Evolutionary conservation across 2,113 vertebrate species (phyloP).

Genomic region (Anolis carolinensis): DNA sequence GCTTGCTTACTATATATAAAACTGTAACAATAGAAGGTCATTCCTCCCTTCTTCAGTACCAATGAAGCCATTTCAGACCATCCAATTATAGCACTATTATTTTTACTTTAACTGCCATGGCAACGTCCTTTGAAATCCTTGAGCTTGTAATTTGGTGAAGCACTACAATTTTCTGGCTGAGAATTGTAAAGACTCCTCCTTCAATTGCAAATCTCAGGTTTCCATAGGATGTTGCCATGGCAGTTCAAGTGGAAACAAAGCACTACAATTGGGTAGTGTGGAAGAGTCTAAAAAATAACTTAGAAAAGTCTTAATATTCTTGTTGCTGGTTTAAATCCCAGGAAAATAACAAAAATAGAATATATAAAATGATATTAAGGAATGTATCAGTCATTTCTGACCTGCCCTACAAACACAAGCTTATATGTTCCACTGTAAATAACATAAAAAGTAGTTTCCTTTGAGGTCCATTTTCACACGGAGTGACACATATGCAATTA

Average conservation of each 20-base stretch:
- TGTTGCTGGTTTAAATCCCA: not conserved
- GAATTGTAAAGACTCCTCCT: too few species aligned
- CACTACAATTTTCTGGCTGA: too few species aligned
- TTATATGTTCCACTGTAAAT: not conserved
- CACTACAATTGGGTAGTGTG: too few species aligned
- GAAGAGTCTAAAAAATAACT: not conserved
- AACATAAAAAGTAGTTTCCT: not conserved
- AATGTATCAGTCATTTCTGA: not conserved
- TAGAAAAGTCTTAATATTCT: not conserved
- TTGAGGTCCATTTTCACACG: too few species aligned
- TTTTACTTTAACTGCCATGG: too few species aligned
- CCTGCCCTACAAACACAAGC: not conserved
- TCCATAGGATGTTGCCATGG: too few species aligned
- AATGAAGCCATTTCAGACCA: not conserved
- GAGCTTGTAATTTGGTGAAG: too few species aligned
- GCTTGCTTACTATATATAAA: constrained; percentile 20
- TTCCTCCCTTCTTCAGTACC: constrained; percentile 12
- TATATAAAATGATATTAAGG: not conserved
- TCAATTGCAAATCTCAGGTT: too few species aligned
- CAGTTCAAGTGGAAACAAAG: too few species aligned
- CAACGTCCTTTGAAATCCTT: too few species aligned
- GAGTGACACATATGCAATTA: too few species aligned
- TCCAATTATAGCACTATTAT: too few species aligned
- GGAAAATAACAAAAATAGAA: not conserved
- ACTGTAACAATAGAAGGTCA: not conserved